A percentile compares a stretch with the other conserved stretches of the same genome.
Evolutionary conservation across 2,797 vertebrate genomes (phyloP).

Genomic region (Sebastes umbrosus): DNA sequence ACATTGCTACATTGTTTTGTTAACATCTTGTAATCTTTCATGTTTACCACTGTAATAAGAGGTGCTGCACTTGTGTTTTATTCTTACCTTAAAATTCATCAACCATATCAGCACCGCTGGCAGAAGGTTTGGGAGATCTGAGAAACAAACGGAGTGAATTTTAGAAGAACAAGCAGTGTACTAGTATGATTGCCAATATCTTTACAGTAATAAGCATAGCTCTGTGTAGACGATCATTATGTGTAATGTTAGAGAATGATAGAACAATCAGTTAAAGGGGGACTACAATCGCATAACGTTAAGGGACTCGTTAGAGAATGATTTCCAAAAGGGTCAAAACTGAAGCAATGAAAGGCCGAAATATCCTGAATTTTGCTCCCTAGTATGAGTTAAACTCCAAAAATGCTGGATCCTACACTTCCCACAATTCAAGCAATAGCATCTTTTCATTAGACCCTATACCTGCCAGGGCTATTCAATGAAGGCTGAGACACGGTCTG

Average conservation of each 20-base stretch:
- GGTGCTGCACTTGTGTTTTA: not conserved
- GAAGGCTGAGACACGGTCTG: too few relatives aligned
- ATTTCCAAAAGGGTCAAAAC: not conserved
- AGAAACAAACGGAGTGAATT: not conserved
- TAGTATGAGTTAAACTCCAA: not conserved
- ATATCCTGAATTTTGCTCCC: not conserved
- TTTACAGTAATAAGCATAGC: not conserved
- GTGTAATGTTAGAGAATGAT: not conserved
- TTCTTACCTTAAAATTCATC: conserved; percentile 55
- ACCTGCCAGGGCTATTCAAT: too few relatives aligned
- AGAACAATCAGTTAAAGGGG: not conserved
- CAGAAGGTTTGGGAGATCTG: conserved; percentile 50
- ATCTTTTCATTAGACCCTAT: not conserved
- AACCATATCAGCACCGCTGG: conserved; percentile 39
- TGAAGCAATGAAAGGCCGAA: not conserved
- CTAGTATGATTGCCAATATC: not conserved
- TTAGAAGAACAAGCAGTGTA: not conserved
- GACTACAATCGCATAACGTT: not conserved
- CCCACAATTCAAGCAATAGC: not conserved
- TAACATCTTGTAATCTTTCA: not conserved
- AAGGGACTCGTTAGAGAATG: too few relatives aligned
- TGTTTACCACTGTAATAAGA: not conserved
- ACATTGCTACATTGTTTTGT: not conserved
- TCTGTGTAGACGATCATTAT: not conserved
- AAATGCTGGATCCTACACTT: not conserved